phyloP scores from a whole-genome alignment of 53 echinoderm and acorn worm genomes.

The Echinarachnius parma region DNA sequence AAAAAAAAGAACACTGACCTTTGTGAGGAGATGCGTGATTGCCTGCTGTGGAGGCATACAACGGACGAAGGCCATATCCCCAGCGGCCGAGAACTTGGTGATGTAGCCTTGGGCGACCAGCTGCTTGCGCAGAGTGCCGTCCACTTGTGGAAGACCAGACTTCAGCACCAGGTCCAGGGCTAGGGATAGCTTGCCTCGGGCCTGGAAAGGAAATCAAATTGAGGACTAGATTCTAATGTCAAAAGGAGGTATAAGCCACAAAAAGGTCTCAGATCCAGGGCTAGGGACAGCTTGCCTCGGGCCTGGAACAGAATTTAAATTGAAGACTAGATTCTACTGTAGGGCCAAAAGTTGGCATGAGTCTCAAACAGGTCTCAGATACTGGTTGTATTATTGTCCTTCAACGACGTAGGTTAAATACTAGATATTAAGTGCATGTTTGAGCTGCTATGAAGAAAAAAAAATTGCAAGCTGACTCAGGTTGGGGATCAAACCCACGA shows the following conservation, averaged over 20 bases:
- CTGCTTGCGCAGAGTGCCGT: constrained; percentile 50
- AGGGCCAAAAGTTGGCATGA: too few species aligned
- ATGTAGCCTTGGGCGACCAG: constrained; percentile 69
- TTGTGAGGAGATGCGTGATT: constrained; percentile 59
- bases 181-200: constrained; percentile 33
- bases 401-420: too few species aligned
- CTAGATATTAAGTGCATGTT: too few species aligned
- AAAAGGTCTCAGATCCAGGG: constrained; percentile 33
- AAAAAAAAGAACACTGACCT: constrained; percentile 32
- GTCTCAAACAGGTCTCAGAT: too few species aligned
- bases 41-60: constrained; percentile 74
- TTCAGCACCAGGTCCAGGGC: constrained; percentile 40
- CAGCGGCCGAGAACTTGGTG: constrained; percentile 63
- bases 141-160: constrained; percentile 41
- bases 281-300: constrained; percentile 34
- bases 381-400: too few species aligned
- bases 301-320: constrained; percentile 3
- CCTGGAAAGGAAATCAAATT: not conserved
- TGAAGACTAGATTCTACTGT: too few species aligned
- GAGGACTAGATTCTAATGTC: too few species aligned
- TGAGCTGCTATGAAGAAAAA: too few species aligned
- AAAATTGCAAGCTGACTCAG: too few species aligned
- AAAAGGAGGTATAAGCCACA: too few species aligned
- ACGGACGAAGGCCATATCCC: constrained; percentile 59
- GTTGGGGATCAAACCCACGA: too few species aligned